Evolutionary conservation across 2,888 invertebrate species (phyloP), one percentile per base, ranked within the genome.

Genomic region (Synergus gifuensis): DNA sequence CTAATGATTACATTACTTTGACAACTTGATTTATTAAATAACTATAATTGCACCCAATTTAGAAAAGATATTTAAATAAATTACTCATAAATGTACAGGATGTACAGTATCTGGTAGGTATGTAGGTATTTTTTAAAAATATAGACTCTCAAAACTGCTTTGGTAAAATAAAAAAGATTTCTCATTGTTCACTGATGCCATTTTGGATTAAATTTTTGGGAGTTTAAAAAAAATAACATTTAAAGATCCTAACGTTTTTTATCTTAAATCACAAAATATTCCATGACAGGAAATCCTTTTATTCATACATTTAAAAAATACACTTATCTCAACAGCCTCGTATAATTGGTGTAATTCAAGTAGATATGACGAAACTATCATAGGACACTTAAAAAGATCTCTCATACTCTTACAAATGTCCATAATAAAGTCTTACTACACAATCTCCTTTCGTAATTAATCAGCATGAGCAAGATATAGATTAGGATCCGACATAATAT

Each of bases 261-360:
- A n/a, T 22, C 9, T 62, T 18, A 62, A 42, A 40, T 11, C 11
- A 66, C 22, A 16, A 42, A 44, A 69, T 16, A 69, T 69, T 69
- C 28, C 16, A 8, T 69, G 16, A n/a, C 49, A 46, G 36, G 7
- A 49, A 69, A 69, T 69, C 7, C 18, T 22, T 69, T 69, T 69
- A 69, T 49, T 49, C 14, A 28, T 69, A 69, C 49, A 54, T 54
- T 69, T 69, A 69, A 69, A 69, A 69, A 69, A 69, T 69, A 69
- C 69, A 69, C 28, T 49, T n/a, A 49, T 49, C 69, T 69, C 69
- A 69, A 16, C 49, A 49, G 49, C 36, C 69, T 46, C 49, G 28
- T 69, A 12, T 36, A 46, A 9, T 9, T 46, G 46, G 46, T 12
- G 18, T 60, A 58, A 49, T 49, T 49, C 16, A 49, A 5, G 49